phyloP scores from a whole-genome alignment of 2,888 invertebrate species.

The Stenolophus ochropezus region DNA sequence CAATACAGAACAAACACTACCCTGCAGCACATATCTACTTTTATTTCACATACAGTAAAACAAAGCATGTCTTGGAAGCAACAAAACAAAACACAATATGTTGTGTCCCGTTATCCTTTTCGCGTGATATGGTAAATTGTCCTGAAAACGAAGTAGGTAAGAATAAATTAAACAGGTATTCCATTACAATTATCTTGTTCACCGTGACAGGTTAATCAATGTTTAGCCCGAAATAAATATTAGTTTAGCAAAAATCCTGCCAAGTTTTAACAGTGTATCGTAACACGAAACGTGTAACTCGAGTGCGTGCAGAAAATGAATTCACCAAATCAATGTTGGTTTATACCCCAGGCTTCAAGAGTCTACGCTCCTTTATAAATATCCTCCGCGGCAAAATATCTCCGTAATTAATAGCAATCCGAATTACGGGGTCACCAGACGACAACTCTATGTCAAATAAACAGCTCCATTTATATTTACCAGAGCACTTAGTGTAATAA shows the following conservation, averaged over 20 bases:
- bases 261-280: constrained; percentile 29
- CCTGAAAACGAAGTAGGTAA: neutral
- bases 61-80: too few relatives aligned
- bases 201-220: neutral
- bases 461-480: constrained; percentile 24
- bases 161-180: neutral
- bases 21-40: too few relatives aligned
- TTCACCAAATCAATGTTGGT: constrained; percentile 47
- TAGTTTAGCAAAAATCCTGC: neutral
- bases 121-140: neutral
- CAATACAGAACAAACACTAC: too few relatives aligned
- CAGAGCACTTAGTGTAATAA: constrained; percentile 18
- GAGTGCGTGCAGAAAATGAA: constrained; percentile 47
- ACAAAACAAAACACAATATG: too few relatives aligned
- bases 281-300: constrained; percentile 22
- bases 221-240: constrained; percentile 3
- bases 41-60: too few relatives aligned
- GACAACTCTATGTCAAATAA: constrained; percentile 23
- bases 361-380: constrained; percentile 11
- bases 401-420: constrained; percentile 13
- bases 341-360: neutral
- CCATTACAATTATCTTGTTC: neutral
- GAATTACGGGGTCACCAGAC: constrained; percentile 26
- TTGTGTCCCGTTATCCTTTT: neutral
- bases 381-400: neutral